Base-by-base conservation (phyloP, 2,797 vertebrate genomes). In the Gymnoscopelus microlampas region DNA sequence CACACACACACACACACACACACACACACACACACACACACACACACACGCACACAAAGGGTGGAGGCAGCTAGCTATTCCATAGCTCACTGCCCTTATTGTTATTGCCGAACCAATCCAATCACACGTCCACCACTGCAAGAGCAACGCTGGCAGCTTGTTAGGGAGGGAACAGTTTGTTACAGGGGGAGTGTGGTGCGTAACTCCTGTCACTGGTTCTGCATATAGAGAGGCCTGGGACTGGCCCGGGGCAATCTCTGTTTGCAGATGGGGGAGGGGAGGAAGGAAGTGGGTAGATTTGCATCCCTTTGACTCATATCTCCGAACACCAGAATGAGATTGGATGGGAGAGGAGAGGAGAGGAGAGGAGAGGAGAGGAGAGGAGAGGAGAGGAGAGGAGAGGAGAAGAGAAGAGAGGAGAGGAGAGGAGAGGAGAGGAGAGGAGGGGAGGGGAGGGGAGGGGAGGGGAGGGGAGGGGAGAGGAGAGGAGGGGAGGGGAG, bases 241-340 rank as follows among this genome's bases (percentile, higher is more conserved):
- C 85, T 87, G 85, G 89, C 90, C 90, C 14, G 80, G 73, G 87
- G 91, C 89, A 85, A 91, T 90, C 88, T 85, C 78, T 88, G 84
- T 89, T 89, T 89, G 85, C 88, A 90, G 80, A 86, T 85, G 88
- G 87, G 86, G 85, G 86, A 82, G 60, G 85, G 87, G 80, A 81
- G 76, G 83, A 87, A 89, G 87, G 88, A 87, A 88, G 85, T 85
- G 79, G 82, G 76, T 70, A 89, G 79, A 91, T 92, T 92, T 92
- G 90, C 89, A 92, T 92, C 88, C 89, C 87, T 92, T 90, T 92
- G 90, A 90, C 89, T 88, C 74, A 69, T 90, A 90, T 91, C 89
- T 90, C 82, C 74, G 39, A 85, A 86, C 77, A 87, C 72, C 88
- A 87, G 85, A 82, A 86, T 78, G 83, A 83, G 76, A 81, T 61